Conservation (phyloP, 2,888 invertebrate species). For the Lucinisca nassula region DNA sequence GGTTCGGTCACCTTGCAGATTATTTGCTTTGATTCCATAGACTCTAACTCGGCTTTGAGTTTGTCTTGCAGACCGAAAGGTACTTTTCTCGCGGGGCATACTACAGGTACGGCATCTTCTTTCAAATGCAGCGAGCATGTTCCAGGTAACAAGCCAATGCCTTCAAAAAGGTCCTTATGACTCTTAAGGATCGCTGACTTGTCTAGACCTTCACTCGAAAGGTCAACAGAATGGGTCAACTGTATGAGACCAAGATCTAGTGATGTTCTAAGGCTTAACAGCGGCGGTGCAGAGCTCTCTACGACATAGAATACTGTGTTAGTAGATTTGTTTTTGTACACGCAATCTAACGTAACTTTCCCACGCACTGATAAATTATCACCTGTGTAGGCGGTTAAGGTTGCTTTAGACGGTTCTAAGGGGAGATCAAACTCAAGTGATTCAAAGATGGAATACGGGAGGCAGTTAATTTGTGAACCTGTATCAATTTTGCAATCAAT, state of each 20-base stretch:
- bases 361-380: neutral
- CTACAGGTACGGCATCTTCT: neutral
- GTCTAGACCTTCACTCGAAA: neutral
- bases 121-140: neutral
- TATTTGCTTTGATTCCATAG: too few species aligned
- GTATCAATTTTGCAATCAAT: neutral
- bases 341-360: conserved; percentile 1
- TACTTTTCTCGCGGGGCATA: conserved; percentile 9
- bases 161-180: neutral
- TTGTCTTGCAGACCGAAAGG: conserved; percentile 32
- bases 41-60: conserved; percentile 27
- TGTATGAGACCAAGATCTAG: neutral
- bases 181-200: neutral
- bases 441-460: neutral
- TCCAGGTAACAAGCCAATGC: conserved; percentile 7
- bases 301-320: neutral
- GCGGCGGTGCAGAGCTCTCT: neutral
- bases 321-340: neutral
- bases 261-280: neutral
- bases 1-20: conserved; percentile 43
- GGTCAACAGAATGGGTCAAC: conserved; percentile 11
- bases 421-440: neutral
- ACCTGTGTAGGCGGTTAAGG: neutral
- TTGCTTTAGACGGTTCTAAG: neutral
- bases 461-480: neutral